Percentiles rank a stretch among this genome's conserved stretches.
These are phyloP conservation scores for Enteromius treurensis DNA, from an alignment of 2,797 vertebrate genomes.

Conservation along the genomic window DNA sequence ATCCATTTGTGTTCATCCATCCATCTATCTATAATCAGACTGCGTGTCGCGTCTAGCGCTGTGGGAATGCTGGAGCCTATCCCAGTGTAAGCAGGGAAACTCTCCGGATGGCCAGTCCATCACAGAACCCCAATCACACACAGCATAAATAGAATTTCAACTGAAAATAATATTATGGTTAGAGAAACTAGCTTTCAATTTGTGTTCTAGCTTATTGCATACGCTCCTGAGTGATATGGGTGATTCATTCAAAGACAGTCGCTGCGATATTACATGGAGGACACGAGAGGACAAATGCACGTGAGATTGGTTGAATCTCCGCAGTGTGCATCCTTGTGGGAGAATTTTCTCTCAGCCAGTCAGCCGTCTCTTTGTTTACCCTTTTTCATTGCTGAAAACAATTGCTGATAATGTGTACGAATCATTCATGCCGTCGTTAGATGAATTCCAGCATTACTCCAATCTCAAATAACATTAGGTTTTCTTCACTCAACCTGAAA, in stretches of 20 bases:
- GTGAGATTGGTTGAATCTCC: neutral
- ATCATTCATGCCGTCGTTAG: slow-evolving; percentile 27
- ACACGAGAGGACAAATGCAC: slow-evolving; percentile 8
- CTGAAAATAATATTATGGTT: neutral
- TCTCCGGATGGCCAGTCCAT: neutral
- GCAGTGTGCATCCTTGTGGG: neutral
- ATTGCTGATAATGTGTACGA: slow-evolving; percentile 18
- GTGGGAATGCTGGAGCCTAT: neutral
- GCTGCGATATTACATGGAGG: slow-evolving; percentile 4
- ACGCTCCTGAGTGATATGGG: neutral
- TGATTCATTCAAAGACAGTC: slow-evolving; percentile 4
- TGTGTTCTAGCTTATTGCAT: neutral
- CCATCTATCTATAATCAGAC: neutral
- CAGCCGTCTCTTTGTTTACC: slow-evolving; percentile 9
- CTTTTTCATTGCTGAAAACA: slow-evolving; percentile 36
- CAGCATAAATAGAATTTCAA: neutral
- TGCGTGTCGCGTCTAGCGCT: neutral
- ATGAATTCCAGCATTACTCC: slow-evolving; percentile 32
- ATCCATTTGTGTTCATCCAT: neutral
- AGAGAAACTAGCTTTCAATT: neutral
- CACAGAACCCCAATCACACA: neutral
- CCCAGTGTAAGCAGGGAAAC: neutral
- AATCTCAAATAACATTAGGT: slow-evolving; percentile 36
- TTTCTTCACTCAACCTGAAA: slow-evolving; percentile 33
- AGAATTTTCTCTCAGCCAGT: neutral